phyloP scores from a whole-genome alignment of 2,888 invertebrate genomes.

The Catonia carolina region DNA sequence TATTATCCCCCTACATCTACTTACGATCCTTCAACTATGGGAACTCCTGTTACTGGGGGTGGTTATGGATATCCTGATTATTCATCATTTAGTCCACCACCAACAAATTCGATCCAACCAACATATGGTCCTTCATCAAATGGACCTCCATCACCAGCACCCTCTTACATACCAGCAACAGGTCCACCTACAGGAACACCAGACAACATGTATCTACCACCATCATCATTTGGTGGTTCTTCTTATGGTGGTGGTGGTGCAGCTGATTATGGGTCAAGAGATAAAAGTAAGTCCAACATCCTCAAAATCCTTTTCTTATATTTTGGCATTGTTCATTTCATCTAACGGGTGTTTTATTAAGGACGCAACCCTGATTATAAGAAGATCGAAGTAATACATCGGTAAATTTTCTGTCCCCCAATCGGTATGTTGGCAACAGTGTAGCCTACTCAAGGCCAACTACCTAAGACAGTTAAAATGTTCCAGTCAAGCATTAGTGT shows the following conservation, averaged over 20 bases:
- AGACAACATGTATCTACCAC: slow-evolving; percentile 20
- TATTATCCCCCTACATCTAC: background rate
- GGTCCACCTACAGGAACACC: slow-evolving; percentile 4
- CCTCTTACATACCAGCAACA: background rate
- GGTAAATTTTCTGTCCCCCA: too few species aligned
- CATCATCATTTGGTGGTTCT: slow-evolving; percentile 26
- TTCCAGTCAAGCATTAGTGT: too few species aligned
- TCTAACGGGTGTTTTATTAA: too few species aligned
- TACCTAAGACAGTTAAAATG: too few species aligned
- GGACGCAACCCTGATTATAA: too few species aligned
- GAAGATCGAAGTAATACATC: too few species aligned
- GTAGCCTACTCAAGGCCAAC: too few species aligned
- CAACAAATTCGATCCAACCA: slow-evolving; percentile 13
- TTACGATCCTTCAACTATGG: background rate
- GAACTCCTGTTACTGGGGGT: background rate
- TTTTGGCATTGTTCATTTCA: too few species aligned
- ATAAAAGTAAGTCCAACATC: slow-evolving; percentile 19
- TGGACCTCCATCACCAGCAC: slow-evolving; percentile 4
- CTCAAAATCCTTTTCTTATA: too few species aligned
- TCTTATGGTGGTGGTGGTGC: slow-evolving; percentile 6
- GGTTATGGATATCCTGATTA: background rate
- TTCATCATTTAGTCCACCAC: background rate
- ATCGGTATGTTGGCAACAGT: too few species aligned
- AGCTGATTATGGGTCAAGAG: background rate
- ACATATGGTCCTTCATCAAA: slow-evolving; percentile 17